phyloP scores from a whole-genome alignment of 1,140 invertebrate species.

The Dendrolimus kikuchii region DNA sequence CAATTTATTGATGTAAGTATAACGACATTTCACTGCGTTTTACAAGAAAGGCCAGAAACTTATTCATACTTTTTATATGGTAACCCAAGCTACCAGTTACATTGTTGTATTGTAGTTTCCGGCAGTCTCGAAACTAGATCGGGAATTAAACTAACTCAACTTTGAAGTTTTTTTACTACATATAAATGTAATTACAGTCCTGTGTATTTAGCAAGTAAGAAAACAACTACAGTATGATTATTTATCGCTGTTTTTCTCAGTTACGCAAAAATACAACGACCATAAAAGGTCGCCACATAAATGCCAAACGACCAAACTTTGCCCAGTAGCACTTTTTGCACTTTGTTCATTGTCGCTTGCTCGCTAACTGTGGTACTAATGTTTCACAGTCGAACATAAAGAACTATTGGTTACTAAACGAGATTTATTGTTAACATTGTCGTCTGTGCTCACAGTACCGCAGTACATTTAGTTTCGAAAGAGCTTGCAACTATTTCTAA shows the following conservation, averaged over 20 bases:
- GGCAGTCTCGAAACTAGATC: too few species aligned
- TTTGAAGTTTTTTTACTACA: too few species aligned
- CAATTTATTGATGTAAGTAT: too few species aligned
- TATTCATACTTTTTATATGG: too few species aligned
- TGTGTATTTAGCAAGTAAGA: too few species aligned
- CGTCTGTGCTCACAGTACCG: conserved; percentile 8
- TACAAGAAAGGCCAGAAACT: too few species aligned
- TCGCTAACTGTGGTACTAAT: conserved; percentile 8
- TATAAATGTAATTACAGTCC: too few species aligned
- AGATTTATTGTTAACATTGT: conserved; percentile 13
- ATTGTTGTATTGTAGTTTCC: too few species aligned
- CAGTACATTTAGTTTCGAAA: conserved; percentile 31
- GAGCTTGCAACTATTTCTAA: conserved; percentile 34
- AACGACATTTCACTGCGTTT: too few species aligned
- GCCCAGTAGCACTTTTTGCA: conserved; percentile 4
- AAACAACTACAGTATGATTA: not conserved
- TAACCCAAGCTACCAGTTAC: too few species aligned
- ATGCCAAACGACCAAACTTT: conserved; percentile 18
- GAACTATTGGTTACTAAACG: conserved; percentile 25
- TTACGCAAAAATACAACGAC: conserved; percentile 23
- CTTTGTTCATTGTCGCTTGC: conserved; percentile 11
- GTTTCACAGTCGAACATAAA: conserved; percentile 8
- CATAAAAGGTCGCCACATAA: conserved; percentile 27
- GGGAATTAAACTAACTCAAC: too few species aligned
- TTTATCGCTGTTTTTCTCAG: conserved; percentile 6